Evolutionary conservation across 2,797 vertebrate genomes (phyloP).

Genomic region (Lindbergichthys nudifrons): DNA sequence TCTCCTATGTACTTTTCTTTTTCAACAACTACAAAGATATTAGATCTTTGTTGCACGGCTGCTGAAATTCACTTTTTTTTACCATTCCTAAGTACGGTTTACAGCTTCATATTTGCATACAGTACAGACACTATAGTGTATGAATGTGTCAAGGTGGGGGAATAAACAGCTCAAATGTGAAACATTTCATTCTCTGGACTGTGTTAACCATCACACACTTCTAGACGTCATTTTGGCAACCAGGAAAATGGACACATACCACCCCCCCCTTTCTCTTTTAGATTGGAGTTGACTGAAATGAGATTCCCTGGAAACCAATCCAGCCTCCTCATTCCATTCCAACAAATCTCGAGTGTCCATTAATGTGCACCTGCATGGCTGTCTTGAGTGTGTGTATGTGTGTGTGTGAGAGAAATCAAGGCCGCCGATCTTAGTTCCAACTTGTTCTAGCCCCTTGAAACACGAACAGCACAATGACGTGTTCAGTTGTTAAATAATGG

Average conservation of each 20-base stretch:
- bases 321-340: constrained; percentile 48
- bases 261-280: not conserved
- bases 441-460: not conserved
- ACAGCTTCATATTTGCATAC: not conserved
- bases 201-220: constrained; percentile 32
- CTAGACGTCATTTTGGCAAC: constrained; percentile 14
- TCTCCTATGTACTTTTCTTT: constrained; percentile 1
- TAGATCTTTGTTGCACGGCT: not conserved
- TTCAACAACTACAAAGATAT: constrained; percentile 19
- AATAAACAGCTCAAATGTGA: constrained; percentile 34
- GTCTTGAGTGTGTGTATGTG: not conserved
- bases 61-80: not conserved
- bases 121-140: no score
- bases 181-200: constrained; percentile 29
- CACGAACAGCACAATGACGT: not conserved
- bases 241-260: constrained; percentile 10
- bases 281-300: constrained; percentile 64
- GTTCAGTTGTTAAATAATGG: not conserved
- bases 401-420: constrained; percentile 23
- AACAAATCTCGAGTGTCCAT: constrained; percentile 61
- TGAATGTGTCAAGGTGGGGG: constrained; percentile 2
- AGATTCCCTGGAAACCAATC: constrained; percentile 69
- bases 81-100: not conserved
- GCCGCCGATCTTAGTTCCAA: constrained; percentile 18
- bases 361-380: constrained; percentile 51